Conservation (phyloP, 2,797 vertebrate genomes). For the Tragopan temminckii region DNA sequence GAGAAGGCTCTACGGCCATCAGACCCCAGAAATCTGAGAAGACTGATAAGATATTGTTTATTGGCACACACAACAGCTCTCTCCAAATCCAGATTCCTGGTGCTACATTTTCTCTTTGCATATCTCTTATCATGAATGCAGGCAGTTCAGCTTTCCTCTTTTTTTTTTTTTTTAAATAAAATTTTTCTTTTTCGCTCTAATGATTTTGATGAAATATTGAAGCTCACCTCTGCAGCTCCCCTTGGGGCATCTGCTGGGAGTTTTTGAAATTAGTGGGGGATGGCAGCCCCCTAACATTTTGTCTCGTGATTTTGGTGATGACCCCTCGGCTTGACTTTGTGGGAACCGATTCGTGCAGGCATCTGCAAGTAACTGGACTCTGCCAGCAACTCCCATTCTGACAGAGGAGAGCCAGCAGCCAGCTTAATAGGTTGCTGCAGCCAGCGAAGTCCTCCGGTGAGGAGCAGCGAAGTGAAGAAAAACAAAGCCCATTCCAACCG, state of each 20-base stretch:
- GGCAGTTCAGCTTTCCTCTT: conserved; percentile 4
- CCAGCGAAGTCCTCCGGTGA: background rate
- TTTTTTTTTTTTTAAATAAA: background rate
- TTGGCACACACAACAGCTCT: background rate
- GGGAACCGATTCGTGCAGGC: conserved; percentile 3
- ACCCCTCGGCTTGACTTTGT: background rate
- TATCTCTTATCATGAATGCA: background rate
- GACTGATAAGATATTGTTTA: background rate
- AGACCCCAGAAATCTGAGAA: background rate
- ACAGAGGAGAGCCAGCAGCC: conserved; percentile 15
- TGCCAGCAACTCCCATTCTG: conserved; percentile 21
- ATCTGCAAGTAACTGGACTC: conserved; percentile 4
- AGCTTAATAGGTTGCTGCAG: conserved; percentile 46
- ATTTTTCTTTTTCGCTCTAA: conserved; percentile 49
- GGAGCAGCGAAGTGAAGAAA: conserved; percentile 58
- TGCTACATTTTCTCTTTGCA: background rate
- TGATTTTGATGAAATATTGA: conserved; percentile 66
- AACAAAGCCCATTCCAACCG: conserved; percentile 17
- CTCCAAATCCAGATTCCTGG: background rate
- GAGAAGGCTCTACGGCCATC: background rate
- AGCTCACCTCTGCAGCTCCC: conserved; percentile 23
- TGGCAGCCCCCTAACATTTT: background rate
- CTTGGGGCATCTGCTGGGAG: conserved; percentile 49
- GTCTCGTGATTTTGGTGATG: background rate
- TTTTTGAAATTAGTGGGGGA: conserved; percentile 17